phyloP scores from a whole-genome alignment of 2,113 vertebrate genomes.

The Cyanoramphus novaezelandiae region DNA sequence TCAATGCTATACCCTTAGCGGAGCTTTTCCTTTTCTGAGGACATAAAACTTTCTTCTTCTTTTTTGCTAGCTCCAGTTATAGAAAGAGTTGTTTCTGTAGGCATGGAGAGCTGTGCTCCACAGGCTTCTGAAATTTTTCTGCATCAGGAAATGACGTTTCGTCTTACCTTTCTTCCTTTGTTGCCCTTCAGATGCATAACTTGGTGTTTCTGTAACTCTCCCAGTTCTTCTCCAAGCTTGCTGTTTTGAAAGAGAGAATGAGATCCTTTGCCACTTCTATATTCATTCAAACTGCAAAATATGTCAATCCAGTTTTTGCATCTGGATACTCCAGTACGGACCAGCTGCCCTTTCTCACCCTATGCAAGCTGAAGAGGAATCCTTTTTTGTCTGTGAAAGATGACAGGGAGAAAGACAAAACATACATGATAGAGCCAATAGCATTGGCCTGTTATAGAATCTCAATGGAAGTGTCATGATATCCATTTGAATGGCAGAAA shows the following conservation, averaged over 20 bases:
- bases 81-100: not conserved
- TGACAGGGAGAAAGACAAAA: not conserved
- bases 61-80: not conserved
- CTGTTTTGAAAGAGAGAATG: not conserved
- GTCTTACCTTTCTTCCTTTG: not conserved
- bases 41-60: not conserved
- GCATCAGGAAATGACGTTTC: not conserved
- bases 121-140: not conserved
- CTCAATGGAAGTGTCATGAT: not conserved
- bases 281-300: not conserved
- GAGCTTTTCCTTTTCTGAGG: not conserved
- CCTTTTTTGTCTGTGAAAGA: not conserved
- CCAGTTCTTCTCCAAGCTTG: not conserved
- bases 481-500: not conserved
- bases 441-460: not conserved
- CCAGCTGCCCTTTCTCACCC: not conserved
- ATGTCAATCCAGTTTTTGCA: not conserved
- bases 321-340: not conserved
- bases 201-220: not conserved
- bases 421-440: not conserved
- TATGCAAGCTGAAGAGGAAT: not conserved
- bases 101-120: not conserved
- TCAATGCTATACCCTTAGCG: fast-evolving
- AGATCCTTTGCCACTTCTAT: not conserved
- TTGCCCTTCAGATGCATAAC: not conserved